phyloP scores from a whole-genome alignment of 2,888 invertebrate genomes.

The Crepidodera aurea region DNA sequence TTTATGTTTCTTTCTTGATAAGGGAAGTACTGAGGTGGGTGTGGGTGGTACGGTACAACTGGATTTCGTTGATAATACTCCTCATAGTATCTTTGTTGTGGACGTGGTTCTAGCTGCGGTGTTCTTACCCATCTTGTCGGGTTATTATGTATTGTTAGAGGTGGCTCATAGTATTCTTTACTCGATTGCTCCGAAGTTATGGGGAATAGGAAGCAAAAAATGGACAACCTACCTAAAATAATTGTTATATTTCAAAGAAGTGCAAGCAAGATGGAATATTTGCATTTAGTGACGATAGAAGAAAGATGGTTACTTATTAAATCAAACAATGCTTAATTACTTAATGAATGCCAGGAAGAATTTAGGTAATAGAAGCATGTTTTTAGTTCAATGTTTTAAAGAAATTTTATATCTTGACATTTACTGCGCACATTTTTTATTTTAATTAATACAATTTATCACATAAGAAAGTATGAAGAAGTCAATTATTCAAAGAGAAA shows the following conservation, averaged over 20 bases:
- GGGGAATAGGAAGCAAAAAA: conserved; percentile 46
- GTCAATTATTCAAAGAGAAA: no score
- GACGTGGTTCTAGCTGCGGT: conserved; percentile 41
- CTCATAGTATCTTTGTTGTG: conserved; percentile 24
- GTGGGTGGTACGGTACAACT: conserved; percentile 16
- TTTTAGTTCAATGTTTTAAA: no score
- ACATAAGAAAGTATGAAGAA: no score
- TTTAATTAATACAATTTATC: no score
- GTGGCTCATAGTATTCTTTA: conserved; percentile 48
- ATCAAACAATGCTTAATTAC: no score
- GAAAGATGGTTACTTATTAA: no score
- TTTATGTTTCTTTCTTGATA: conserved; percentile 19
- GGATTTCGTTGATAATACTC: conserved; percentile 14
- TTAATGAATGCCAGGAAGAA: no score
- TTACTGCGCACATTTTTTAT: no score
- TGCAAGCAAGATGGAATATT: no score
- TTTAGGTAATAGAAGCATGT: background rate
- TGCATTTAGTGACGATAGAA: no score
- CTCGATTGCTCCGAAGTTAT: conserved; percentile 41
- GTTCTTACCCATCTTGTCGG: conserved; percentile 50
- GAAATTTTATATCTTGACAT: no score
- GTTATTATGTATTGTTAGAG: conserved; percentile 43
- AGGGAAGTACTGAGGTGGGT: background rate
- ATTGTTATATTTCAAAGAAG: no score
- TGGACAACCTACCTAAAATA: conserved; percentile 47